Base-by-base conservation (phyloP, 2,113 vertebrate genomes). In the Pteruthius melanotis region DNA sequence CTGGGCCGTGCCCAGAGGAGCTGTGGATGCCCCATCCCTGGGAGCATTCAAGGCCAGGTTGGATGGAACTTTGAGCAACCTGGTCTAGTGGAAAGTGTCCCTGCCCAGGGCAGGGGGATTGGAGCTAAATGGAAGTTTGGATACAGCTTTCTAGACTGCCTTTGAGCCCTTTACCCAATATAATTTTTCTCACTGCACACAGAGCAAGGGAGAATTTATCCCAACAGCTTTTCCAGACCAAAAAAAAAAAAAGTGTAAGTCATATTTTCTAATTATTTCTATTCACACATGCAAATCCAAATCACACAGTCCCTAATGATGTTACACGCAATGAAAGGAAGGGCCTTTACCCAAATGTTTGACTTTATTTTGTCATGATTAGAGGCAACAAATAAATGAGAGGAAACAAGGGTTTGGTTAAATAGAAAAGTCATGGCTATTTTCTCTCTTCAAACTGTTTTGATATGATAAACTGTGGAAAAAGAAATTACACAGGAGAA, bases 221-320 rank as follows among this genome's bases (percentile, higher is more conserved):
- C 80, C 77, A 81, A n/a, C 57, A 68, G 90, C 49, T 68, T 78
- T 75, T 30, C 50, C 24, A 70, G 64, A 63, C 11, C 11, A 37
- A 85, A 89, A 53, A 82, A 54, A 22, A 30, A 63, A 64, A 87
- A 90, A 72, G 59, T 42, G 40, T 63, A 49, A 83, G 71, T 90
- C 24, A 5, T 87, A 56, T 92, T 95, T 94, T 88, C 59, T 94
- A 90, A 89, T 95, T 87, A 84, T 77, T 95, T 95, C 71, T 87
- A 63, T 95, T 95, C 83, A 90, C 60, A 93, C 76, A 60, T 70
- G 80, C 76, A 71, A 94, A 89, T 92, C 89, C 72, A 75, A 78
- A 93, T 93, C 89, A 90, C 83, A 92, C 80, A 95, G 94, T 74
- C 80, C 56, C 83, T 94, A 78, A 95, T 94, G 85, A 71, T 60